Evolutionary conservation across 2,888 invertebrate genomes (phyloP), one percentile per base, ranked within the genome.

Genomic region (Chirona hameri): DNA sequence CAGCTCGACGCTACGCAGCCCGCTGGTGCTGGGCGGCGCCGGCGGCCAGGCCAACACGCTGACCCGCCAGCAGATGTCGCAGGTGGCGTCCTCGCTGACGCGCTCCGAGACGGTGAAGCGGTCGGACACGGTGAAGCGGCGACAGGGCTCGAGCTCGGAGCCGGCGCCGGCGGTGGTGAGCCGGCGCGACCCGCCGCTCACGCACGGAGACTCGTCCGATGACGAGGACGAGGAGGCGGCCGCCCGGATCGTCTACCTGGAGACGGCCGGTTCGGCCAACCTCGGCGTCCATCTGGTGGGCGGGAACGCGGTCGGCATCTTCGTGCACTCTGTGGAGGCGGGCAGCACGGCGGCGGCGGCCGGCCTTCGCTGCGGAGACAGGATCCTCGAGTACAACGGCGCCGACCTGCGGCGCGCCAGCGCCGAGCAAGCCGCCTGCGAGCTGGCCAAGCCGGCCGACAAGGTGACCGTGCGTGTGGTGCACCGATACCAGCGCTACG

Each of bases 251-350:
- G 90, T 95, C 14, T 90, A 93, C 86, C 92, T 96, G 82, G 95
- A 95, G 87, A 95, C 95, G 88, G 91, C 94, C 86, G 95, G 95
- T 86, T 94, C 95, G 83, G 94, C 95, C 52, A 96, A 96, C 88
- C 89, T 97, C 84, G 98, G 98, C 24, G 94, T 98, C 86, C 95
- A 95, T 85, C 89, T 98, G 52, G 94, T 97, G 15, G 98, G 98
- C 0, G 98, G 98, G 0, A 98, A 98, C 87, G 96, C 96, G 9
- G 96, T 97, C 52, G 98, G 98, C 0, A 97, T 98, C 85, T 98
- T 95, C 88, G 95, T 98, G 82, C 96, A 97, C 86, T 94, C 95
- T 84, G 95, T 98, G 24, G 94, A 95, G 86, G 91, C 93, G 0
- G 96, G 95, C 85, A 96, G 55, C 24, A n/a, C 76, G 21, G 83